Base-by-base conservation (phyloP, 1,140 invertebrate species). In the Helicorthomorpha holstii region DNA sequence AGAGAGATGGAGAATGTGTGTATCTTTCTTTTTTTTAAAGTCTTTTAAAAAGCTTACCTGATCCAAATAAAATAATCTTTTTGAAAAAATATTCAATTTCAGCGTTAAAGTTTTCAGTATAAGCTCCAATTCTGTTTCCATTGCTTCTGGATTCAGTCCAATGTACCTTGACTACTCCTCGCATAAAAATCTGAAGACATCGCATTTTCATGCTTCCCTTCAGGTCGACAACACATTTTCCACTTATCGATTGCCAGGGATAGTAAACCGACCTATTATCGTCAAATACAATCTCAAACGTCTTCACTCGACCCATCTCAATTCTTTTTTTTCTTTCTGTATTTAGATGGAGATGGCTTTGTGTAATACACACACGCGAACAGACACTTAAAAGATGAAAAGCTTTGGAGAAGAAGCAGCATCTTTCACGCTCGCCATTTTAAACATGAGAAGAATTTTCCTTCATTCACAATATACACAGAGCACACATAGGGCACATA, bases 11-110 rank as follows among this genome's bases (percentile, higher is more conserved):
- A 12, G 19, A 41, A 41, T 41, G 38, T n/a, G n/a, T n/a, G n/a
- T n/a, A n/a, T n/a, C n/a, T n/a, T n/a, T n/a, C n/a, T n/a, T n/a
- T n/a, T n/a, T n/a, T n/a, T n/a, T n/a, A n/a, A n/a, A n/a, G n/a
- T n/a, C n/a, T n/a, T 34, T 34, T 16, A 34, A 34, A 7, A 10
- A 22, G 50, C 56, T 56, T 59, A 69, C 69, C 69, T 62, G 66
- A 63, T 23, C 69, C 69, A 61, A 69, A 70, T 3, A 72, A 58
- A 46, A 70, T 62, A 57, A 71, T 68, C 57, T 66, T 58, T 54
- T 70, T 69, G 52, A 68, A 66, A 55, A 72, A 71, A 57, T 72
- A 72, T 60, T 72, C 70, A 25, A 71, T 67, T 56, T 72, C 70
- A 22, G 70, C 66, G 57, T 69, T 70, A 56, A 67, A 72, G 60